Conservation (phyloP, 2,888 invertebrate species). For the Oscheius sp. region DNA sequence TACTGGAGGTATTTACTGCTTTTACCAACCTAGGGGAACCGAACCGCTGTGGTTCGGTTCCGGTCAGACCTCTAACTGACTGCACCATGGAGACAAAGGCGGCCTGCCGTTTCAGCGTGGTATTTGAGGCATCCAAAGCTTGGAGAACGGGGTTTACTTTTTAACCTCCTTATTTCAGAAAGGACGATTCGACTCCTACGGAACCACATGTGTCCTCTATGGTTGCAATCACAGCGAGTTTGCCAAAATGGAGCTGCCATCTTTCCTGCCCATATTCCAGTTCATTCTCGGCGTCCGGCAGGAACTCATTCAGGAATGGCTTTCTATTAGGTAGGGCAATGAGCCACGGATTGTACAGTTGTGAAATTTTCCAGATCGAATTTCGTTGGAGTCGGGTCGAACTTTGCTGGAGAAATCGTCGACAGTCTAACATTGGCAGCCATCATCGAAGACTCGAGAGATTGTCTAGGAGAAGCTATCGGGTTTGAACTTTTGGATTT, state of each 20-base stretch:
- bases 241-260: conserved; percentile 83
- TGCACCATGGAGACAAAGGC: too few relatives aligned
- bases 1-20: too few relatives aligned
- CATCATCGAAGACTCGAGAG: conserved; percentile 89
- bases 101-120: too few relatives aligned
- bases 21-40: too few relatives aligned
- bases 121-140: too few relatives aligned
- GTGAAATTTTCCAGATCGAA: conserved; percentile 9
- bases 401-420: conserved; percentile 7
- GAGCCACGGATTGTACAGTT: not conserved
- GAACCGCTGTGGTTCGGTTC: too few relatives aligned
- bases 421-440: conserved; percentile 67
- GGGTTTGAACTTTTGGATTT: conserved; percentile 2
- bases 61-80: too few relatives aligned
- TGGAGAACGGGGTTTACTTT: too few relatives aligned
- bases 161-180: conserved; percentile 3
- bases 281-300: conserved; percentile 87
- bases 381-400: conserved; percentile 21
- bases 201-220: conserved; percentile 9
- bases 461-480: conserved; percentile 87
- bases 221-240: conserved; percentile 19
- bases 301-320: conserved; percentile 91
- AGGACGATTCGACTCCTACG: conserved; percentile 20
- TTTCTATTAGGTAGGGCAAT: conserved; percentile 41
- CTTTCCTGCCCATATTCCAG: conserved; percentile 85